phyloP scores from a whole-genome alignment of 1,140 invertebrate species.

The Vollenhovia emeryi region DNA sequence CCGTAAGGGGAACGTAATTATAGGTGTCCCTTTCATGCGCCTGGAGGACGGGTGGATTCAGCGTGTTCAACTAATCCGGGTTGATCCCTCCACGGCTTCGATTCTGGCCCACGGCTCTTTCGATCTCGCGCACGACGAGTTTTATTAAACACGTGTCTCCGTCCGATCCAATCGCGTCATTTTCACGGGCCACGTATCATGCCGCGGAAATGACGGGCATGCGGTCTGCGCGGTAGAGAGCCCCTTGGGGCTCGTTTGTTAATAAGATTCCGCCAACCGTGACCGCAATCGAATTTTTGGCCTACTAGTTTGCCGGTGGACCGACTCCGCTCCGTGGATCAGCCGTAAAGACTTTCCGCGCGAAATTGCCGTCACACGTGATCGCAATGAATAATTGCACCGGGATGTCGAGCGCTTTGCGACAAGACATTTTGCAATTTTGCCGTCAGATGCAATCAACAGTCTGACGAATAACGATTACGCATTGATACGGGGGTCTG shows the following conservation, averaged over 20 bases:
- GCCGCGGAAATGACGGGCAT: slow-evolving; percentile 28
- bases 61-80: slow-evolving; percentile 70
- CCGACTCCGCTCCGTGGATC: background rate
- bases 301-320: slow-evolving; percentile 20
- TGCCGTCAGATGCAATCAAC: background rate
- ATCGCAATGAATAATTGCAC: slow-evolving; percentile 31
- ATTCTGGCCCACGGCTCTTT: slow-evolving; percentile 62
- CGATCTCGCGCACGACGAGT: slow-evolving; percentile 57
- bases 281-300: slow-evolving; percentile 50
- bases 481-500: too few species aligned
- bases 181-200: slow-evolving; percentile 48
- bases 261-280: slow-evolving; percentile 10
- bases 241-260: slow-evolving; percentile 50
- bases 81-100: slow-evolving; percentile 68
- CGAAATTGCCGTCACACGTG: slow-evolving; percentile 35
- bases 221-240: background rate
- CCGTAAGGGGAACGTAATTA: slow-evolving; percentile 76
- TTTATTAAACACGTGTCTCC: slow-evolving; percentile 65
- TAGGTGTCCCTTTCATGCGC: slow-evolving; percentile 74
- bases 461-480: background rate
- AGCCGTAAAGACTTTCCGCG: background rate
- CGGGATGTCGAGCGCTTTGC: background rate
- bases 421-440: slow-evolving; percentile 7
- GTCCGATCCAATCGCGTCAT: slow-evolving; percentile 56
- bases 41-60: slow-evolving; percentile 64